Base-by-base conservation (phyloP, 1,140 invertebrate genomes). In the Patella vulgata region DNA sequence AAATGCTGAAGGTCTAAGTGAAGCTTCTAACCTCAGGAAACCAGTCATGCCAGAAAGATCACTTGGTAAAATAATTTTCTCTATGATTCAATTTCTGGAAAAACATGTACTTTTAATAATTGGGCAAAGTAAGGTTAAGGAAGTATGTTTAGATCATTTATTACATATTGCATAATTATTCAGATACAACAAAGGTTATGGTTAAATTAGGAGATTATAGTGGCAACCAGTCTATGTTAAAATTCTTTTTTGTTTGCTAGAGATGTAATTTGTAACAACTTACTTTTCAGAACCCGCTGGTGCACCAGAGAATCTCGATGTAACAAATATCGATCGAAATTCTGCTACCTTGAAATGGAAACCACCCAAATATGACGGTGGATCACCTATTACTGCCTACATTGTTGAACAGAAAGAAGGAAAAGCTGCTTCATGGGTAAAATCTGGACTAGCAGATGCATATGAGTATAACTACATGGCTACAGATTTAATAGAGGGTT, bases 261-360 rank as follows among this genome's bases (percentile, higher is more conserved):
- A n/a, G n/a, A n/a, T n/a, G n/a, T n/a, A n/a, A n/a, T n/a, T n/a
- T n/a, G n/a, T n/a, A n/a, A n/a, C n/a, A n/a, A n/a, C n/a, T n/a
- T n/a, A n/a, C n/a, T 36, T 6, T 59, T 89, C 65, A 94, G 92
- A 82, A 92, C 93, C 58, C 90, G 92, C 96, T 48, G 89, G 90
- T 39, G 91, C 94, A 76, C 96, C 96, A 0, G 94, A 97, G 69
- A 94, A 95, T 43, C 94, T 93, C 78, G 87, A 95, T 33, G 52
- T 70, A n/a, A 73, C 72, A 2, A 62, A 67, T 21, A 52, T 82
- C 9, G 77, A 79, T 28, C 70, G 95, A 73, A 70, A 78, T 23
- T 75, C 78, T 27, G 73, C 71, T 1, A 76, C 75, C 8, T 51
- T 85, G 11, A 60, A 71, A 17, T 85, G 83, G 83, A 72, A 78